A percentile compares a stretch with the other conserved stretches of the same genome.
phyloP scores from a whole-genome alignment of 2,888 invertebrate genomes.

The Morpho achilles region DNA sequence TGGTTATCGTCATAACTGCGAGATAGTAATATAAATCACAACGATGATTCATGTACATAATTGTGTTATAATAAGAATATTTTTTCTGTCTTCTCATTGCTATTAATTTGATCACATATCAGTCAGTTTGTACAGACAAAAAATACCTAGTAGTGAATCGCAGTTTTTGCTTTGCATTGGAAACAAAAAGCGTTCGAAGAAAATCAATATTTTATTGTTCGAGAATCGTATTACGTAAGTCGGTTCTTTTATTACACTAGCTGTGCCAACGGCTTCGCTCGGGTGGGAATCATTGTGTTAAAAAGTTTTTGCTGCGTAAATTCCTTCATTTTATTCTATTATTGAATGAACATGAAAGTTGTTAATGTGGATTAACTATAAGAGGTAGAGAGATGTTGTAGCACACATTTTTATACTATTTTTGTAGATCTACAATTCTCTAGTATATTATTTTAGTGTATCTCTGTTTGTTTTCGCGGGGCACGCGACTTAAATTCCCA shows the following conservation, averaged over 20 bases:
- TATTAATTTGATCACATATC: slow-evolving; percentile 12
- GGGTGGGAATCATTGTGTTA: too few species aligned
- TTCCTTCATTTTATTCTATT: too few species aligned
- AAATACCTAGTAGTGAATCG: slow-evolving; percentile 4
- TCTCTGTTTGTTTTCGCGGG: too few species aligned
- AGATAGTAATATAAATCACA: slow-evolving; percentile 2
- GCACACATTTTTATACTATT: too few species aligned
- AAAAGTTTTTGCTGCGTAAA: too few species aligned
- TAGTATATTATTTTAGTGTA: too few species aligned
- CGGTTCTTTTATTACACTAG: neutral
- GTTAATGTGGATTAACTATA: too few species aligned
- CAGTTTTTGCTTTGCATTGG: slow-evolving; percentile 5
- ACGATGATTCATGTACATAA: slow-evolving; percentile 4
- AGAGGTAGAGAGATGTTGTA: too few species aligned
- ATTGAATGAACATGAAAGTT: too few species aligned
- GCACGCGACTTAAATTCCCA: too few species aligned
- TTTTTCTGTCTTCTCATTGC: slow-evolving; percentile 11
- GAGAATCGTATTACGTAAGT: slow-evolving; percentile 5
- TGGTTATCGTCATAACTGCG: slow-evolving; percentile 1
- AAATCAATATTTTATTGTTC: slow-evolving; percentile 6
- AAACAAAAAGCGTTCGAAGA: slow-evolving; percentile 8
- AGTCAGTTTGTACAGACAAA: slow-evolving; percentile 4
- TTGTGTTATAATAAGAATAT: neutral
- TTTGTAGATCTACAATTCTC: too few species aligned
- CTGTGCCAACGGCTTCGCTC: too few species aligned